Conservation (phyloP, 2,888 invertebrate species). For the Xanthorhoe designata region DNA sequence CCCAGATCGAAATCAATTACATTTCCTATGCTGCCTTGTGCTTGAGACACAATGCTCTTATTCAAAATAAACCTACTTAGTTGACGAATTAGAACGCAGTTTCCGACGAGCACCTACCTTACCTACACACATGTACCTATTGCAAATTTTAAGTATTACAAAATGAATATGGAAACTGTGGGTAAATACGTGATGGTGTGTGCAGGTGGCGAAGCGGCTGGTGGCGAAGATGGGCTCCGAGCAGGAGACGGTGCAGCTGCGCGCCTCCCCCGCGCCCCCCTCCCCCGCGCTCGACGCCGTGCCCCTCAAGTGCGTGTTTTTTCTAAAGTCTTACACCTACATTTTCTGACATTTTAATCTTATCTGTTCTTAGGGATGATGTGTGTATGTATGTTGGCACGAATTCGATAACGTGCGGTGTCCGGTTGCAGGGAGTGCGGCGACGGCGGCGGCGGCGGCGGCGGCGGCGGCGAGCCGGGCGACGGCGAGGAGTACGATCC, state of each 20-base stretch:
- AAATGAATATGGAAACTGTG: too few relatives aligned
- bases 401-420: background rate
- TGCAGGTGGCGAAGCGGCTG: background rate
- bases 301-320: background rate
- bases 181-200: background rate
- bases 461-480: conserved; percentile 47
- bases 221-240: background rate
- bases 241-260: conserved; percentile 8
- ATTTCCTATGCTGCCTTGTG: too few relatives aligned
- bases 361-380: too few relatives aligned
- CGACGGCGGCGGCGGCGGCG: conserved; percentile 27
- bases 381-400: background rate
- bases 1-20: too few relatives aligned
- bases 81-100: too few relatives aligned
- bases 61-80: too few relatives aligned
- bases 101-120: too few relatives aligned
- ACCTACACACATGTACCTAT: too few relatives aligned
- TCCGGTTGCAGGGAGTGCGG: background rate
- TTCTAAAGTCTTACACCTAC: too few relatives aligned
- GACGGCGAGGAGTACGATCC: conserved; percentile 86
- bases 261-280: background rate
- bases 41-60: too few relatives aligned
- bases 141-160: too few relatives aligned
- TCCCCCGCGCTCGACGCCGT: background rate
- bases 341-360: too few relatives aligned